A percentile compares a stretch with the other conserved stretches of the same genome.
These are phyloP conservation scores for Pseudotriccus pelzelni DNA, from an alignment of 2,797 vertebrate genomes.

Conservation along the genomic window DNA sequence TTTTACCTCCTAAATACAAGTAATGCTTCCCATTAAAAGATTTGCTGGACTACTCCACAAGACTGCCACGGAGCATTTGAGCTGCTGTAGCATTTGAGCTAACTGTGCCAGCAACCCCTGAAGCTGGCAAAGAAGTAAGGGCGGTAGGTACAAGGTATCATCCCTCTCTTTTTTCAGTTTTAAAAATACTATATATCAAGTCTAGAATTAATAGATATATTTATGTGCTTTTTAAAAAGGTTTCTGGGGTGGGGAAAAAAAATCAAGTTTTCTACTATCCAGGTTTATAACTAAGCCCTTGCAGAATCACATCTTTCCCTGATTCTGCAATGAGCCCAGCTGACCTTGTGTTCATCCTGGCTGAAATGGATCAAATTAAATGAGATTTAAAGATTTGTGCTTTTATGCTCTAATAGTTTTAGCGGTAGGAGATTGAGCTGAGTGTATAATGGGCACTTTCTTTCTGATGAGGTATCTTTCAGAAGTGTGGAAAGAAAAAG, in stretches of 20 bases:
- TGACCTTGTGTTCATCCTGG: not conserved
- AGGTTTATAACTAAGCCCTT: not conserved
- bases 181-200: not conserved
- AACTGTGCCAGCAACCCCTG: not conserved
- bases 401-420: not conserved
- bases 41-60: not conserved
- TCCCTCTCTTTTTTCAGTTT: not conserved
- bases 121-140: not conserved
- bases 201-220: not conserved
- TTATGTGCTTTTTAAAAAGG: not conserved
- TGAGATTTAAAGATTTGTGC: not conserved
- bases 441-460: not conserved
- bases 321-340: not conserved
- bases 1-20: slow-evolving; percentile 20
- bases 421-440: not conserved
- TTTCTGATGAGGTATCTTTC: not conserved
- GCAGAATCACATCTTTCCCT: not conserved
- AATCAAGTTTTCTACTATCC: not conserved
- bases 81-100: not conserved
- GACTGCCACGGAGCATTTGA: not conserved
- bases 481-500: not conserved
- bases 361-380: not conserved
- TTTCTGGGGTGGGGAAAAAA: not conserved
- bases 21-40: slow-evolving; percentile 14
- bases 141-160: not conserved